Base-by-base conservation (phyloP, 2,797 vertebrate species). In the Sebastes alutus region DNA sequence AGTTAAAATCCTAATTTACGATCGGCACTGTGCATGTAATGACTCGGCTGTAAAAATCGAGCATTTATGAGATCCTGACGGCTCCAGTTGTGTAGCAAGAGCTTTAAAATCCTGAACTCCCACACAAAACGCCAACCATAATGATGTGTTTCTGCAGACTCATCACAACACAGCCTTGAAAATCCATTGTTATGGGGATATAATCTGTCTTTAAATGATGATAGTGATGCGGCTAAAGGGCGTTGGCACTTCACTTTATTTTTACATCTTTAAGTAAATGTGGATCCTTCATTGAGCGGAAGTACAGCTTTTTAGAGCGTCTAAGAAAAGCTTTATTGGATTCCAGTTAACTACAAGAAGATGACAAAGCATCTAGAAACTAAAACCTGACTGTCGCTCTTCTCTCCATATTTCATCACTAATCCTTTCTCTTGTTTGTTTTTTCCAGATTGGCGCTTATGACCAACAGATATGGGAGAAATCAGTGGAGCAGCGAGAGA, bases 401-500 rank as follows among this genome's bases (percentile, higher is more conserved):
- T 30, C 25, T 72, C 14, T 59, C 18, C n/a, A 0, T 23, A 18
- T 30, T 6, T 66, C 27, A 33, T 58, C 23, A 11, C 13, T 33
- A 38, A 67, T 64, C n/a, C 2, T 30, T 14, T 14, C 4, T 9
- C 16, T n/a, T 60, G 2, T 46, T n/a, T 60, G 2, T 46, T 72
- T 76, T 64, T 64, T 92, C 63, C 92, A 99, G 98, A 99, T 99
- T 82, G 98, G 98, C 72, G 98, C 98, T 33, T 99, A 99, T 77
- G 98, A 99, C 94, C 98, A 99, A 89, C 98, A 99, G 96, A 99
- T 99, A 96, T 99, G 98, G 98, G 98, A 99, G 95, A 99, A 99
- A 94, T 99, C 98, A 60, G 98, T 99, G 94, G 98, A 99, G 87
- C 98, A 99, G 94, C 95, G 97, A 96, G 98, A 99, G 95, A 99